Conservation (phyloP, 1,140 invertebrate genomes). For the Drosophila chauvacae region DNA sequence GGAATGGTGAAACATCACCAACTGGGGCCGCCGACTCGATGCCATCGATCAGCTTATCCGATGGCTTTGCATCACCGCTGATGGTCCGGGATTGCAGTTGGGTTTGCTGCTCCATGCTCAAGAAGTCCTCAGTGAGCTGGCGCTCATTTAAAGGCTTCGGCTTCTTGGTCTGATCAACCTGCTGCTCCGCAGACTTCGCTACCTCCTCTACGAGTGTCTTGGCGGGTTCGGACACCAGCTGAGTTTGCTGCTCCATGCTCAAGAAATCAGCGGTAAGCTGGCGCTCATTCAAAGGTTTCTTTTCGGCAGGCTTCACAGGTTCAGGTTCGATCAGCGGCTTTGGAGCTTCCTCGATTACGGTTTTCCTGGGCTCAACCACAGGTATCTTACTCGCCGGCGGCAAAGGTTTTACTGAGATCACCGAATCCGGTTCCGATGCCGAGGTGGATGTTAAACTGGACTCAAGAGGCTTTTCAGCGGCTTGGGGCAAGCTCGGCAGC, state of each 20-base stretch:
- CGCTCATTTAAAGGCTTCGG: slow-evolving; percentile 42
- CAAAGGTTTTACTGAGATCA: slow-evolving; percentile 47
- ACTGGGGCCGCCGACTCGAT: slow-evolving; percentile 76
- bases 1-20: slow-evolving; percentile 51
- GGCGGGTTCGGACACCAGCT: slow-evolving; percentile 47
- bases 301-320: slow-evolving; percentile 22
- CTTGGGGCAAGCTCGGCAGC: slow-evolving; percentile 41
- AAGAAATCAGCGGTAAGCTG: slow-evolving; percentile 74
- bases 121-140: slow-evolving; percentile 71
- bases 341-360: slow-evolving; percentile 35
- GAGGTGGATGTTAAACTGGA: slow-evolving; percentile 57
- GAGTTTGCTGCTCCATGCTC: slow-evolving; percentile 69
- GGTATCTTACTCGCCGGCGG: slow-evolving; percentile 67
- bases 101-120: slow-evolving; percentile 66
- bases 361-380: slow-evolving; percentile 53
- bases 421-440: slow-evolving; percentile 57
- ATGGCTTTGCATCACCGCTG: slow-evolving; percentile 8
- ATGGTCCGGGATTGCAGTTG: slow-evolving; percentile 44
- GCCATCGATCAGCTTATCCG: slow-evolving; percentile 51
- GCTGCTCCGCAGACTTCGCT: slow-evolving; percentile 23
- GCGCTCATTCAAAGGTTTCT: slow-evolving; percentile 31
- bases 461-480: slow-evolving; percentile 37
- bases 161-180: slow-evolving; percentile 4
- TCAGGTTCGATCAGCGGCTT: slow-evolving; percentile 26
- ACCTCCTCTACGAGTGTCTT: slow-evolving; percentile 39